Conservation (phyloP, 2,888 invertebrate genomes). For the Dichetophora obliterata region DNA sequence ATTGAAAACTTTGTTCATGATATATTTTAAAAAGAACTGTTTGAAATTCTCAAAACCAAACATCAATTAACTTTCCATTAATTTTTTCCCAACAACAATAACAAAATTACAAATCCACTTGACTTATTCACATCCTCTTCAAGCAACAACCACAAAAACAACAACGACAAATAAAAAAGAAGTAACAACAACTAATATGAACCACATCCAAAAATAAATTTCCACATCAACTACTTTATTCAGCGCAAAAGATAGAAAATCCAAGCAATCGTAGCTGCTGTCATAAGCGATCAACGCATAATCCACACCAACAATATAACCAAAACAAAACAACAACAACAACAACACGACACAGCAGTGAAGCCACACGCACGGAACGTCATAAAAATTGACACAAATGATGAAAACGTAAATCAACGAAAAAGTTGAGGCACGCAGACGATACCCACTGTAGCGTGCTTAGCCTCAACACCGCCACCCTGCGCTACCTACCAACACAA, state of each 20-base stretch:
- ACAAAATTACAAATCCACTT: slow-evolving; percentile 22
- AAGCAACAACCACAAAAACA: too few species aligned
- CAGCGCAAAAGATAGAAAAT: background rate
- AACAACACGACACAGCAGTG: slow-evolving; percentile 16
- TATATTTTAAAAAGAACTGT: too few species aligned
- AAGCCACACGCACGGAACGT: slow-evolving; percentile 32
- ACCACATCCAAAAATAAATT: slow-evolving; percentile 8
- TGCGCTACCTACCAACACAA: too few species aligned
- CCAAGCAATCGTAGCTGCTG: slow-evolving; percentile 38
- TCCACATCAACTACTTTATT: background rate
- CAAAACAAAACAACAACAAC: background rate
- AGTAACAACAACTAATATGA: background rate
- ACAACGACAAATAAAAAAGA: background rate
- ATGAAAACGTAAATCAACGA: slow-evolving; percentile 41
- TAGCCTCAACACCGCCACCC: background rate
- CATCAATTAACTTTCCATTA: slow-evolving; percentile 23
- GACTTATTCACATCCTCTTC: background rate
- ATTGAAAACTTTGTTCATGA: too few species aligned
- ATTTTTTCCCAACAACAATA: slow-evolving; percentile 11
- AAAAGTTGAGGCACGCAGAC: slow-evolving; percentile 5
- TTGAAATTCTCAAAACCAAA: background rate
- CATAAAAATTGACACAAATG: slow-evolving; percentile 41
- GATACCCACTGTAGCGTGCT: background rate
- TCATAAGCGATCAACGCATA: slow-evolving; percentile 48
- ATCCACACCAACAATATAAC: background rate